phyloP scores from a whole-genome alignment of 2,113 vertebrate genomes.

The Trachemys scripta region DNA sequence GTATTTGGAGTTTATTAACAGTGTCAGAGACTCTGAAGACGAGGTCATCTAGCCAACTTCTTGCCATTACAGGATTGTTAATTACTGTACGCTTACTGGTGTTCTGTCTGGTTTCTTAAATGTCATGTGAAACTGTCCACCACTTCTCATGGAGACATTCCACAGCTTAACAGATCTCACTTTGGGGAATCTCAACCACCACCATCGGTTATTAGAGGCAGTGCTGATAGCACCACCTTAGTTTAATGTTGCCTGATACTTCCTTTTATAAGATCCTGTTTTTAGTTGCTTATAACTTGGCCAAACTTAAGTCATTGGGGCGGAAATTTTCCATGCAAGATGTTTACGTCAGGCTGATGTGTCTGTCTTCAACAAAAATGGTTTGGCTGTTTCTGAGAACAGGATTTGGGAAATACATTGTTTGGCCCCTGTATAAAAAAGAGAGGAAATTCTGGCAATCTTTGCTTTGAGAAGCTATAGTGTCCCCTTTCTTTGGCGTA shows the following conservation, averaged over 20 bases:
- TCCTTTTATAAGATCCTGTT: neutral
- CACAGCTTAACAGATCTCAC: neutral
- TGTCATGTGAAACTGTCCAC: neutral
- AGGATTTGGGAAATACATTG: neutral
- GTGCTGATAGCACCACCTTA: neutral
- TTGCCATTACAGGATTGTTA: neutral
- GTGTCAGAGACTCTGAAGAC: neutral
- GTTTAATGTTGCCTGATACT: neutral
- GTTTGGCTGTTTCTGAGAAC: neutral
- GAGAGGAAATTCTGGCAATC: neutral
- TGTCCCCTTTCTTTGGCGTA: neutral
- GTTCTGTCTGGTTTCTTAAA: neutral
- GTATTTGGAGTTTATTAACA: neutral
- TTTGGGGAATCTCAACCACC: neutral
- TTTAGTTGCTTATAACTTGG: neutral
- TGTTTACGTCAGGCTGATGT: neutral
- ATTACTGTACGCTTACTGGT: neutral
- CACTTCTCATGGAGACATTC: neutral
- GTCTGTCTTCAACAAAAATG: neutral
- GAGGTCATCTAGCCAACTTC: neutral
- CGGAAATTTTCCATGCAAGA: neutral
- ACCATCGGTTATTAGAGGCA: neutral
- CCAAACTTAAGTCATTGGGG: neutral
- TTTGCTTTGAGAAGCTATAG: slow-evolving; percentile 28
- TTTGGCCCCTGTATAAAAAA: neutral